Conservation (phyloP, 1,140 invertebrate species). For the Drosophila sulfurigaster region DNA sequence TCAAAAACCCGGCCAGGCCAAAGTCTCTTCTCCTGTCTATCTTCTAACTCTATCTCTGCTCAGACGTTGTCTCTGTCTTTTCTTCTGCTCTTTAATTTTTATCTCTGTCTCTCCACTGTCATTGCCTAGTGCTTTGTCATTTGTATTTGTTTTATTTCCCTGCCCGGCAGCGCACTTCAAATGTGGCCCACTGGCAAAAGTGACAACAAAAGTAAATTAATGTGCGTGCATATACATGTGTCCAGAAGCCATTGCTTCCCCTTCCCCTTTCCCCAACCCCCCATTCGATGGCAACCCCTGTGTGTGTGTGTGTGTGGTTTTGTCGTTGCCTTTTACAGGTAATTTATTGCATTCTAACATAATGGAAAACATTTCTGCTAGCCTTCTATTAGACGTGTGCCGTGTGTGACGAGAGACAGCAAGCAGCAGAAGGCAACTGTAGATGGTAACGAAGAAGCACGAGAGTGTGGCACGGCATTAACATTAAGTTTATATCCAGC, state of each 20-base stretch:
- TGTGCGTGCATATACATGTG: constrained; percentile 75
- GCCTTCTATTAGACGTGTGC: constrained; percentile 61
- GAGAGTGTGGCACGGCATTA: constrained; percentile 61
- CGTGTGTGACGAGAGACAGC: constrained; percentile 20
- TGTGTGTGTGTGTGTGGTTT: constrained; percentile 61
- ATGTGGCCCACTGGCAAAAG: constrained; percentile 81
- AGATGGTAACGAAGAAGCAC: background rate
- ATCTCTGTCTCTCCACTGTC: constrained; percentile 19
- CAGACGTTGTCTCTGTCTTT: background rate
- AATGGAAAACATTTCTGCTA: constrained; percentile 81
- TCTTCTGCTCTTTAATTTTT: no score
- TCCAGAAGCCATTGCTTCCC: constrained; percentile 2
- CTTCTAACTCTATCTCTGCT: constrained; percentile 3
- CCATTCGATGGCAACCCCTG: constrained; percentile 7
- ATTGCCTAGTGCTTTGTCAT: constrained; percentile 67
- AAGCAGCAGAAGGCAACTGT: constrained; percentile 15
- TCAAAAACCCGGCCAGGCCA: constrained; percentile 50
- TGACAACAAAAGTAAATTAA: constrained; percentile 84
- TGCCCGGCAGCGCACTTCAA: constrained; percentile 77
- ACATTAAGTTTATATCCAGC: constrained; percentile 77
- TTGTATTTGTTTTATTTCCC: constrained; percentile 81
- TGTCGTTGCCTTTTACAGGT: constrained; percentile 77
- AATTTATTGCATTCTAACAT: constrained; percentile 84
- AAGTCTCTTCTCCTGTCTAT: constrained; percentile 21
- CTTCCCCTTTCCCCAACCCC: constrained; percentile 18